A percentile compares a stretch with the other conserved stretches of the same genome.
These are phyloP conservation scores for Charaxes varanes DNA, from an alignment of 1,140 invertebrate genomes.

Conservation along the genomic window DNA sequence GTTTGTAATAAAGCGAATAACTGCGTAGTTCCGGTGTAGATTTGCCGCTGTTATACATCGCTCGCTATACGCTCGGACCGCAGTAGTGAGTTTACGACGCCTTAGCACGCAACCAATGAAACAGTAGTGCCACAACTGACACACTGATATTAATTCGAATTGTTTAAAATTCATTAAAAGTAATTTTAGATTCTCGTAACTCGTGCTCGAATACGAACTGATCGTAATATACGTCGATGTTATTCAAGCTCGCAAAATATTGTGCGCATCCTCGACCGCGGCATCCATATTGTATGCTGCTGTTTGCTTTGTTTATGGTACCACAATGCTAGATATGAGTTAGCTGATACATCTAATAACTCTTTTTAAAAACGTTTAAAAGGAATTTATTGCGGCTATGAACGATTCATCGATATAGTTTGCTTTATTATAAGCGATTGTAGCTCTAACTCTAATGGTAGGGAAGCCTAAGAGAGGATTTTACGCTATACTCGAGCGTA, in stretches of 20 bases:
- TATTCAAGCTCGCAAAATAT: conserved; percentile 5
- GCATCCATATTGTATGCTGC: conserved; percentile 2
- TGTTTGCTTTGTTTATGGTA: conserved; percentile 3
- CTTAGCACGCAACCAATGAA: conserved; percentile 29
- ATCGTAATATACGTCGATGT: conserved; percentile 5
- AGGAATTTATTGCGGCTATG: too few species aligned
- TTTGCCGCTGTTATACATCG: conserved; percentile 13
- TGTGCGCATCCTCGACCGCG: neutral
- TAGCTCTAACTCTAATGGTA: too few species aligned
- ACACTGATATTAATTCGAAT: conserved; percentile 23
- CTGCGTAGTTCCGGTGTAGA: conserved; percentile 36
- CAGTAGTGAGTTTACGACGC: conserved; percentile 21
- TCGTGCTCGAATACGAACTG: conserved; percentile 3
- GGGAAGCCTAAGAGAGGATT: too few species aligned
- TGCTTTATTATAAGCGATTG: too few species aligned
- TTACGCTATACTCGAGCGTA: too few species aligned
- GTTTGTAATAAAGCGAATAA: conserved; percentile 23
- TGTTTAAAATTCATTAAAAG: conserved; percentile 32
- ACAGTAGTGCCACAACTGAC: conserved; percentile 22
- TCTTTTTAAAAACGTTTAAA: too few species aligned
- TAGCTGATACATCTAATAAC: too few species aligned
- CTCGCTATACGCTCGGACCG: conserved; percentile 11
- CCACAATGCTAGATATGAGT: conserved; percentile 5
- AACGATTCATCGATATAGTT: too few species aligned
- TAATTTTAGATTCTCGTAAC: conserved; percentile 21